Base-by-base conservation (phyloP, 1,140 invertebrate genomes). In the Psix sp. region DNA sequence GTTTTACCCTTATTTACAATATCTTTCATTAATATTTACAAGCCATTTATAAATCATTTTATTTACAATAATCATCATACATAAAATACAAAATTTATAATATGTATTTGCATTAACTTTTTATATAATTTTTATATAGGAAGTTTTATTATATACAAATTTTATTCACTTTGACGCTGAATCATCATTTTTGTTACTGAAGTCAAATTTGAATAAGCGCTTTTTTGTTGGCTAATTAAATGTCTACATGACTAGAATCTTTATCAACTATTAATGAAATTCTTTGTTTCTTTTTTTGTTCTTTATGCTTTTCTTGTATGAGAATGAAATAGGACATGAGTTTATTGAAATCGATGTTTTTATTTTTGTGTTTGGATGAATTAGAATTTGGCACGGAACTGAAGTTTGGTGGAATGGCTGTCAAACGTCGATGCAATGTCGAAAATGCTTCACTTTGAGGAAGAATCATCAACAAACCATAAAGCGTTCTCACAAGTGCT, bases 401-500 rank as follows among this genome's bases (percentile, higher is more conserved):
- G 85, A 78, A 83, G 76, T 76, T 86, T 48, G 88, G 82, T 85
- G 96, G 96, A 77, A 98, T 93, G 82, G 96, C 97, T 79, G 96
- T 92, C 46, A 99, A 89, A 65, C 98, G 90, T 77, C 93, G 91
- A 57, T 94, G 91, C 39, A 99, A 89, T 20, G 93, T 93, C 76
- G 94, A 92, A 86, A 99, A 99, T 6, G 97, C 96, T 80, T 98
- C 96, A 36, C 94, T 97, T 88, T 99, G 98, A 14, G 98, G 98
- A 67, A 99, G 88, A 46, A 99, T 88, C 98, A 99, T 99, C 5
- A 99, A 88, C 13, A 99, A 90, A 1, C 97, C 97, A 87, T 98
- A 99, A 33, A 99, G 88, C 24, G 96, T 95, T 79, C 94, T 92
- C 1, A 98, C 91, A 72, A 99, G 88, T 77, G 93, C 90, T 51